Evolutionary conservation across 2,888 invertebrate genomes (phyloP).

Genomic region (Piscicola geometra): DNA sequence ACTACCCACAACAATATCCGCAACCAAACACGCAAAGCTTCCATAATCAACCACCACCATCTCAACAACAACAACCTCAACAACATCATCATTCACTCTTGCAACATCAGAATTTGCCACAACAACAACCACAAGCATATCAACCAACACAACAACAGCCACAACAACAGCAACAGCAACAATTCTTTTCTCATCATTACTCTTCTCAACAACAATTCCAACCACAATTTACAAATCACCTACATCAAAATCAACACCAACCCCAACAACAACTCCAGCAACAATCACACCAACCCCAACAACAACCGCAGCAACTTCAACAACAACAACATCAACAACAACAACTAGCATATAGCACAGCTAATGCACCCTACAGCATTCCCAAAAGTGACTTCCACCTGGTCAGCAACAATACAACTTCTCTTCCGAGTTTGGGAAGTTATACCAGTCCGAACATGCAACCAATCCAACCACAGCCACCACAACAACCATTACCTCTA

Average conservation of each 20-base stretch:
- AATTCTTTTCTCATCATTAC: conserved; percentile 6
- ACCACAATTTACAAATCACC: conserved; percentile 32
- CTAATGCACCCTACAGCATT: background rate
- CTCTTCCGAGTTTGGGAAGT: too few species aligned
- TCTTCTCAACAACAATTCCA: conserved; percentile 28
- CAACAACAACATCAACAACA: conserved; percentile 1
- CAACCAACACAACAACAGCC: background rate
- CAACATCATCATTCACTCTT: conserved; percentile 40
- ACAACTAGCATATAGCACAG: conserved; percentile 20
- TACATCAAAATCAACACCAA: background rate
- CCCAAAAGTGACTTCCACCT: background rate
- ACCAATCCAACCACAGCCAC: background rate
- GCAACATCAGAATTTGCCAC: background rate
- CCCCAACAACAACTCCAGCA: background rate
- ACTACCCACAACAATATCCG: background rate
- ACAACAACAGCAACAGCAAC: background rate
- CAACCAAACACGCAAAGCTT: conserved; percentile 2
- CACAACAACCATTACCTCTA: background rate
- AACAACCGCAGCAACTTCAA: conserved; percentile 23
- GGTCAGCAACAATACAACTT: background rate
- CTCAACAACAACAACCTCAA: background rate
- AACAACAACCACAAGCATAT: background rate
- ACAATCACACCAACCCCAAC: conserved; percentile 7
- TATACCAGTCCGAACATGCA: background rate
- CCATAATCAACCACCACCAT: conserved; percentile 1